These are phyloP conservation scores for Zosterops borbonicus DNA, from an alignment of 2,113 vertebrate genomes.

Conservation along the genomic window DNA sequence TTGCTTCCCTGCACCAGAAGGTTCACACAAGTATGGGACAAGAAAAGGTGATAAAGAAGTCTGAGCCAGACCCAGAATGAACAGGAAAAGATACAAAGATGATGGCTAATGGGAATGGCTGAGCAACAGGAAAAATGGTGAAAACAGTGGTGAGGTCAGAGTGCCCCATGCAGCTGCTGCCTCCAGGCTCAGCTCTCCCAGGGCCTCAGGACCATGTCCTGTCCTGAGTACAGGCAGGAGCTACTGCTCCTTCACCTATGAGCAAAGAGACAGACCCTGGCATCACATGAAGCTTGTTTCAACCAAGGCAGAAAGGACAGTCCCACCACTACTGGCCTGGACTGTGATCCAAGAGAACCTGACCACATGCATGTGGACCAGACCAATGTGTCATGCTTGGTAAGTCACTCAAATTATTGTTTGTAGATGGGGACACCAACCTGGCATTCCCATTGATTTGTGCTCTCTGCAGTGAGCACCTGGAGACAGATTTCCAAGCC, in stretches of 20 bases:
- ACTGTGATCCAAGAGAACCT: background rate
- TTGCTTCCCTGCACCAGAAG: background rate
- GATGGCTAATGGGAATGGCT: fast-evolving
- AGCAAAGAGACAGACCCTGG: background rate
- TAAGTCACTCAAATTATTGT: background rate
- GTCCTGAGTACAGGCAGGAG: background rate
- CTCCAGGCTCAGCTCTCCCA: fast-evolving
- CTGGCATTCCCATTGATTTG: background rate
- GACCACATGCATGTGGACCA: background rate
- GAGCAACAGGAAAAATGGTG: background rate
- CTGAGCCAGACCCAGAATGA: background rate
- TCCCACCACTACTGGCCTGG: background rate
- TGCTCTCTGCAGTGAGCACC: fast-evolving
- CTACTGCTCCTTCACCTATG: background rate
- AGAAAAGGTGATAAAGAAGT: background rate
- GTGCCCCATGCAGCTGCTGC: background rate
- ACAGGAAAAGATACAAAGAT: background rate
- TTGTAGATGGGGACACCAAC: background rate
- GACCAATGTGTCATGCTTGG: background rate
- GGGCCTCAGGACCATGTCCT: background rate
- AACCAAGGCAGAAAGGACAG: background rate
- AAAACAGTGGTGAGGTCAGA: fast-evolving
- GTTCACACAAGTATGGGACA: background rate
- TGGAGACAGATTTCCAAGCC: background rate
- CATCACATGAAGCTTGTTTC: background rate